Evolutionary conservation across 2,113 vertebrate genomes (phyloP).

Genomic region (Tyto alba): DNA sequence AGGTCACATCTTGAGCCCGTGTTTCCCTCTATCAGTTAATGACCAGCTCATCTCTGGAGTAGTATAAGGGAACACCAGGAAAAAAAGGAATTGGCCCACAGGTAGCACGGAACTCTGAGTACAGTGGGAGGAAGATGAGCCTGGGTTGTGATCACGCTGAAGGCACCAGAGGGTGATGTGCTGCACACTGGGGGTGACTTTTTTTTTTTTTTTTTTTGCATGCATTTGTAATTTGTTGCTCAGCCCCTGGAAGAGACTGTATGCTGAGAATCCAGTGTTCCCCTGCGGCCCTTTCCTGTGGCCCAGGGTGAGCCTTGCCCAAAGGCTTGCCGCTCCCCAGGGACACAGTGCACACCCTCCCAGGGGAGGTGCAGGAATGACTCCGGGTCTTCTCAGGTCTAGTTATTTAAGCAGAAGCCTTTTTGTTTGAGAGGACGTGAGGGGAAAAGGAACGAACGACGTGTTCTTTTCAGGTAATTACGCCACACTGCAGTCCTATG

Average conservation of each 20-base stretch:
- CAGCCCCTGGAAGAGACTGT: background rate
- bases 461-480: background rate
- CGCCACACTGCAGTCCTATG: background rate
- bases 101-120: background rate
- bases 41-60: background rate
- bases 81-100: background rate
- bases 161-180: background rate
- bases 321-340: background rate
- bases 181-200: too few relatives aligned
- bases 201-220: too few relatives aligned
- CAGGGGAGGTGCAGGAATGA: background rate
- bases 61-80: rapidly evolving
- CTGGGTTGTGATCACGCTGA: background rate
- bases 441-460: background rate
- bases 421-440: background rate
- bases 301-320: background rate
- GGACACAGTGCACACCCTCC: rapidly evolving
- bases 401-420: background rate
- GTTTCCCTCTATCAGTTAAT: background rate
- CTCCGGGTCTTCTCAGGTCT: background rate
- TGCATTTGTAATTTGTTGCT: background rate
- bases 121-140: background rate
- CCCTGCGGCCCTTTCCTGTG: background rate
- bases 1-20: background rate
- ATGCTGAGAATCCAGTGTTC: rapidly evolving